These are phyloP conservation scores for Dorcus parallelipipedus DNA, from an alignment of 2,888 invertebrate genomes.

Conservation along the genomic window DNA sequence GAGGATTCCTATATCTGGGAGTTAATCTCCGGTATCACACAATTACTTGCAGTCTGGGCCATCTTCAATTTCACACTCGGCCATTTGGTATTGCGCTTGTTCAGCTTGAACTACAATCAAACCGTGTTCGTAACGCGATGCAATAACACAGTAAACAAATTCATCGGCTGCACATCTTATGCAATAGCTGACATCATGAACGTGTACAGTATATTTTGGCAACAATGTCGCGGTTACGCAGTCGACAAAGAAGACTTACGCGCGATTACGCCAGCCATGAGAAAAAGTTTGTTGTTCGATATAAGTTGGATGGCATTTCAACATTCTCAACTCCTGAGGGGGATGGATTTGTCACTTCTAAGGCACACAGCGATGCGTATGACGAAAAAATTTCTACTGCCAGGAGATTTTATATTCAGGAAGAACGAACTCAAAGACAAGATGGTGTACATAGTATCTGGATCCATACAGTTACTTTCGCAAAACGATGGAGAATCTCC, in stretches of 20 bases:
- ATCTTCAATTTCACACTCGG: not conserved
- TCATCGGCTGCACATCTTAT: not conserved
- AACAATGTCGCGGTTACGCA: constrained; percentile 13
- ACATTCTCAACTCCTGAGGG: constrained; percentile 22
- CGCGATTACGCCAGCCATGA: constrained; percentile 5
- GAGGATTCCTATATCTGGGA: not conserved
- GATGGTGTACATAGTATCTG: constrained; percentile 23
- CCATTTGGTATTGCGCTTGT: not conserved
- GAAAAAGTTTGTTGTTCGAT: constrained; percentile 15
- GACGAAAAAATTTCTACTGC: constrained; percentile 11
- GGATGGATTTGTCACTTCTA: constrained; percentile 16
- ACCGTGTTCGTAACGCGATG: too few relatives aligned
- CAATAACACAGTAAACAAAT: not conserved
- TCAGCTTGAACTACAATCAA: not conserved
- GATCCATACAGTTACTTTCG: constrained; percentile 21
- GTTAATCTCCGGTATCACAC: not conserved
- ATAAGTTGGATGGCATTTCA: constrained; percentile 18
- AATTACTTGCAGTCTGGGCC: constrained; percentile 1
- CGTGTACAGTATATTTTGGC: constrained; percentile 6
- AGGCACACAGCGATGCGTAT: constrained; percentile 12
- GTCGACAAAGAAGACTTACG: constrained; percentile 5
- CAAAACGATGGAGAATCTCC: constrained; percentile 24
- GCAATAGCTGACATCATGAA: not conserved
- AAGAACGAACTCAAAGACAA: constrained; percentile 19
- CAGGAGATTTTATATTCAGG: constrained; percentile 19